Percentiles rank a stretch among this genome's conserved stretches.
Conservation (phyloP, 2,888 invertebrate genomes). For the Octonoba sinensis region DNA sequence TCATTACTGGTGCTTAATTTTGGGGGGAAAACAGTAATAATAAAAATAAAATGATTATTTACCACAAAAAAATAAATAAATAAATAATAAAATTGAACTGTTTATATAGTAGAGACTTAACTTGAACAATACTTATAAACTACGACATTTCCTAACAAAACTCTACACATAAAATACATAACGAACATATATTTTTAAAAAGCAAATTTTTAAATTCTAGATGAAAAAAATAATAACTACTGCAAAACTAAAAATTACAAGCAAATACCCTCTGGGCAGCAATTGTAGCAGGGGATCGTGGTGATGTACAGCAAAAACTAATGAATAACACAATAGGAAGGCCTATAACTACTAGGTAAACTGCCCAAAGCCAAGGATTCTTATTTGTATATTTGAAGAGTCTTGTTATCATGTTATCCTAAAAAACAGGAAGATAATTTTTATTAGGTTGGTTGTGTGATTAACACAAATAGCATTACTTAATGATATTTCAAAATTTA, state of each 20-base stretch:
- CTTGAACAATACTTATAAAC: too few relatives aligned
- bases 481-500: too few relatives aligned
- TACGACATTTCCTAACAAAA: neutral
- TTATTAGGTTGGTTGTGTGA: slow-evolving; percentile 10
- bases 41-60: too few relatives aligned
- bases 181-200: neutral
- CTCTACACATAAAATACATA: too few relatives aligned
- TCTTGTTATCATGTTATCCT: slow-evolving; percentile 86
- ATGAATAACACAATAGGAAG: slow-evolving; percentile 84
- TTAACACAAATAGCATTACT: too few relatives aligned
- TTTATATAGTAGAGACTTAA: too few relatives aligned
- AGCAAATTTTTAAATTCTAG: neutral
- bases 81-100: too few relatives aligned
- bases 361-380: slow-evolving; percentile 91
- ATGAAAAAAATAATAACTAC: neutral
- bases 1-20: too few relatives aligned
- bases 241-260: too few relatives aligned
- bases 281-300: slow-evolving; percentile 48
- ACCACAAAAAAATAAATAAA: too few relatives aligned
- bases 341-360: slow-evolving; percentile 83
- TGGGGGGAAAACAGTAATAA: too few relatives aligned
- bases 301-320: slow-evolving; percentile 81
- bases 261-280: slow-evolving; percentile 40
- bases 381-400: slow-evolving; percentile 83
- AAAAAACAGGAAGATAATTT: slow-evolving; percentile 67